Base-by-base conservation (phyloP, 2,797 vertebrate species). In the Arremon brunneinucha region DNA sequence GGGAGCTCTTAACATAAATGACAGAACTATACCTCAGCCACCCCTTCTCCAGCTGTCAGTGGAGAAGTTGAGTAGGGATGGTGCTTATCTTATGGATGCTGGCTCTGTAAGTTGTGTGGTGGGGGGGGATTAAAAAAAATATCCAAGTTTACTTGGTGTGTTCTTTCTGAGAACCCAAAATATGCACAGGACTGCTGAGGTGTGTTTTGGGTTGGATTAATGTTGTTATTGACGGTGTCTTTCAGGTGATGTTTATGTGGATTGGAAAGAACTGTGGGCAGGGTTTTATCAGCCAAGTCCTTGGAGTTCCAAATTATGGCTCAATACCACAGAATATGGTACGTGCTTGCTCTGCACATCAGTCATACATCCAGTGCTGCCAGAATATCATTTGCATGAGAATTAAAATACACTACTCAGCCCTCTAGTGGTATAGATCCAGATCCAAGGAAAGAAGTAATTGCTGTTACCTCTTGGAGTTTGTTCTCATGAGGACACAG, bases 41-140 rank as follows among this genome's bases (percentile, higher is more conserved):
- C 95, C 98, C 80, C 83, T 99, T 88, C 98, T 98, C 87, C 99
- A 99, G 97, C 98, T 99, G 41, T 99, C 99, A 4, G 99, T 99
- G 95, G 99, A 99, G 97, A 99, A 99, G 93, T 96, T 99, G 93
- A 98, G 96, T 94, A 98, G 98, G 92, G 99, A 99, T 17, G 99
- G 98, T 64, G 99, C 99, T 70, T 99, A 99, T 95, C 98, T 99
- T 70, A 98, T 99, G 99, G 99, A 99, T 76, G 97, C 98, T 81
- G 99, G 99, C 97, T 98, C 97, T 80, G 99, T 99, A 97, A 90
- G 98, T 98, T 57, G 12, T 17, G 24, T 75, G 43, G 23, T 44
- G 34, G 24, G 12, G 41, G 4, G 34, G 22, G 46, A 18, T 50
- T 79, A 47, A 13, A 15, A 67, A 28, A 79, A 41, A 7, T 19